phyloP scores from a whole-genome alignment of 2,113 vertebrate genomes.

The Neotoma lepida region DNA sequence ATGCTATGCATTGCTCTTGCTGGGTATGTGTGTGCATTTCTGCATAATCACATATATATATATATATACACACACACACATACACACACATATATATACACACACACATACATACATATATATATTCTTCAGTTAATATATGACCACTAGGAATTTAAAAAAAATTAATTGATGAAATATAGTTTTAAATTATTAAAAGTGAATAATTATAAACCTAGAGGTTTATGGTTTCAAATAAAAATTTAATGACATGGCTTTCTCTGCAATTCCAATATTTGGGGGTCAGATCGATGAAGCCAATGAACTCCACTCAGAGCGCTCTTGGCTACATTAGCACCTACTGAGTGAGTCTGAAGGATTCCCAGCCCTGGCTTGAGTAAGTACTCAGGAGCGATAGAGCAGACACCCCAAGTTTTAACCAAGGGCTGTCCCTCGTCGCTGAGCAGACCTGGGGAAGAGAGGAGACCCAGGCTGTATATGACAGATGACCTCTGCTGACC shows the following conservation, averaged over 20 bases:
- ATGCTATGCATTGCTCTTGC: background rate
- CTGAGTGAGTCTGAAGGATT: background rate
- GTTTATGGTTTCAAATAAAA: constrained; percentile 33
- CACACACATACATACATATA: no score
- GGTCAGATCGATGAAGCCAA: background rate
- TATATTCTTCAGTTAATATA: background rate
- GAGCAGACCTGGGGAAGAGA: background rate
- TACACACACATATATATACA: no score
- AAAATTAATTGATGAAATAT: background rate
- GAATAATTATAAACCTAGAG: background rate
- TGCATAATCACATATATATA: background rate
- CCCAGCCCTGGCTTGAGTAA: background rate
- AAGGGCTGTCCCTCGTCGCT: background rate
- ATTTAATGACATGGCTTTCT: background rate
- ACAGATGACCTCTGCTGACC: background rate
- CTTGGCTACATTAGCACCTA: background rate
- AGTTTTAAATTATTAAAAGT: constrained; percentile 44
- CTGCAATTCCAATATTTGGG: background rate
- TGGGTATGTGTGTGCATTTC: background rate
- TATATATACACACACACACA: no score
- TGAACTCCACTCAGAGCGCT: background rate
- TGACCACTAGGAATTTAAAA: background rate
- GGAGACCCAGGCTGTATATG: fast-evolving
- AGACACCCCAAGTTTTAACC: background rate
- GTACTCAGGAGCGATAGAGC: background rate